A percentile compares a stretch with the other conserved stretches of the same genome.
Conservation (phyloP, 2,888 invertebrate species). For the Leptinotarsa tumamoca region DNA sequence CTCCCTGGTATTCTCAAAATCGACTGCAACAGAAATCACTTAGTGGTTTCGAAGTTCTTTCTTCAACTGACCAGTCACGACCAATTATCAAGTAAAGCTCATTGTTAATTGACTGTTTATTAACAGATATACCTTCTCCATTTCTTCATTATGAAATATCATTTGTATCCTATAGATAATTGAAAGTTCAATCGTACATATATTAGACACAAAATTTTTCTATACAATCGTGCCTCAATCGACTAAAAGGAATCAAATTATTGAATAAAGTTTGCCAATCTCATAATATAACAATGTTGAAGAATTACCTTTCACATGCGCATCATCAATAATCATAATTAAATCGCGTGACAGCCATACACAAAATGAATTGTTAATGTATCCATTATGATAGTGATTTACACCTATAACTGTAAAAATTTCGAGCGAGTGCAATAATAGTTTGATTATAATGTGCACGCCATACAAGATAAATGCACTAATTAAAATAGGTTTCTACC, state of each 20-base stretch:
- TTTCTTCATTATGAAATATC: too few relatives aligned
- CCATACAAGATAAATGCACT: constrained; percentile 46
- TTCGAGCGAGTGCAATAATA: constrained; percentile 30
- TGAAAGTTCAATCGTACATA: too few relatives aligned
- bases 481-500: constrained; percentile 36
- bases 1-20: too few relatives aligned
- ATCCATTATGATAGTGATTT: constrained; percentile 34
- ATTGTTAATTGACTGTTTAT: too few relatives aligned
- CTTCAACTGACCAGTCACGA: too few relatives aligned
- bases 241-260: background rate
- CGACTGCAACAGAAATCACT: too few relatives aligned
- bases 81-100: too few relatives aligned
- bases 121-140: too few relatives aligned
- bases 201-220: too few relatives aligned
- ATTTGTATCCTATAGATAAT: too few relatives aligned
- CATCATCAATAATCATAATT: constrained; percentile 7
- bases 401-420: constrained; percentile 37
- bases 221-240: background rate
- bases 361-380: constrained; percentile 13
- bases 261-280: background rate
- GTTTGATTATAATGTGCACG: constrained; percentile 38
- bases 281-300: background rate
- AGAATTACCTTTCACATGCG: constrained; percentile 16
- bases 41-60: too few relatives aligned
- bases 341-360: constrained; percentile 11